These are phyloP conservation scores for Danio tinwini DNA, from an alignment of 2,797 vertebrate genomes.

Conservation along the genomic window DNA sequence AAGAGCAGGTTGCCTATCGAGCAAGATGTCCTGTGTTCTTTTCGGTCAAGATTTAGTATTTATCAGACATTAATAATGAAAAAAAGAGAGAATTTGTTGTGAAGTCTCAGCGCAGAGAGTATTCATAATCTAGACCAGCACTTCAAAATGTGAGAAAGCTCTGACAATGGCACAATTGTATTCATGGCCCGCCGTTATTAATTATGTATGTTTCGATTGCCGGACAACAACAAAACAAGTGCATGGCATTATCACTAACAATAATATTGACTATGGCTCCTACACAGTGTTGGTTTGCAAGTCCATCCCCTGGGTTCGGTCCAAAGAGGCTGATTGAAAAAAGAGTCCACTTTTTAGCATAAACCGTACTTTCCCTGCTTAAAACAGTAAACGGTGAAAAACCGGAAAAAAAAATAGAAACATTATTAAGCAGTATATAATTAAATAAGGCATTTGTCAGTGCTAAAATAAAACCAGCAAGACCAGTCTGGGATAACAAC, in stretches of 20 bases:
- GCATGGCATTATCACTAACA: constrained; percentile 75
- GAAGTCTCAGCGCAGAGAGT: constrained; percentile 7
- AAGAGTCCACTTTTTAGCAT: constrained; percentile 58
- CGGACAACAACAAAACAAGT: constrained; percentile 77
- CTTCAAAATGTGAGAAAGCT: constrained; percentile 39
- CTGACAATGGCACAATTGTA: constrained; percentile 75
- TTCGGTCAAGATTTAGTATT: constrained; percentile 35
- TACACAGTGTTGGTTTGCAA: constrained; percentile 77
- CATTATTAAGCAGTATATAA: neutral
- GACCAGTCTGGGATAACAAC: neutral
- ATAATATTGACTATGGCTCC: constrained; percentile 80
- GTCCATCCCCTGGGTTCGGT: constrained; percentile 69
- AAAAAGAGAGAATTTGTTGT: constrained; percentile 38
- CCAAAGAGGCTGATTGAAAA: constrained; percentile 56
- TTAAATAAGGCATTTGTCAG: neutral
- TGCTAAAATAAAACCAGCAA: neutral
- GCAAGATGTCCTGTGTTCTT: constrained; percentile 45
- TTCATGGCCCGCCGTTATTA: constrained; percentile 73
- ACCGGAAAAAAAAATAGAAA: neutral
- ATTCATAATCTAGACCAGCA: constrained; percentile 26
- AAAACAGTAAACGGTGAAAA: neutral
- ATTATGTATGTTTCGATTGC: constrained; percentile 81
- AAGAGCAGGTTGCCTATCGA: constrained; percentile 56
- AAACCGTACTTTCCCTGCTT: neutral
- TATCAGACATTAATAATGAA: constrained; percentile 36